These are phyloP conservation scores for Alligator sinensis DNA, from an alignment of 2,113 vertebrate species.

Conservation along the genomic window DNA sequence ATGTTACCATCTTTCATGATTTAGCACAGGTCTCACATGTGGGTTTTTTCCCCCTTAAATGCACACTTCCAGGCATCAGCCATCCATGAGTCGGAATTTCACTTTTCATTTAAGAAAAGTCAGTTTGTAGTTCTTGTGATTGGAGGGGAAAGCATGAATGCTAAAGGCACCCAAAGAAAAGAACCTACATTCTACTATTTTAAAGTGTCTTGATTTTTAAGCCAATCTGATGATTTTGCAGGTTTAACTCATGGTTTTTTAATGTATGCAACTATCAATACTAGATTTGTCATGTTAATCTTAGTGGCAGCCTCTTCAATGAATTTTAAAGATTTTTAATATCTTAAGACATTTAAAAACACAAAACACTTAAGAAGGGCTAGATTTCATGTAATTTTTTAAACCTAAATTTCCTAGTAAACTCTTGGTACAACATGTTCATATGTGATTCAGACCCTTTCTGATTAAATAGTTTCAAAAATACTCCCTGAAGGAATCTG, in stretches of 20 bases:
- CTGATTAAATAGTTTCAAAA: constrained; percentile 42
- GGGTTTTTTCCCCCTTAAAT: not conserved
- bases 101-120: not conserved
- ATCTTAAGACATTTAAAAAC: not conserved
- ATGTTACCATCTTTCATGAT: not conserved
- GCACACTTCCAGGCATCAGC: not conserved
- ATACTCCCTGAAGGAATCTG: constrained; percentile 58
- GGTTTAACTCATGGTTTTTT: constrained; percentile 33
- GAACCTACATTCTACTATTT: not conserved
- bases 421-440: not conserved
- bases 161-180: constrained; percentile 52
- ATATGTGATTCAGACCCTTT: constrained; percentile 32
- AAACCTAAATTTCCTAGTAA: not conserved
- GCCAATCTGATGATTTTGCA: not conserved
- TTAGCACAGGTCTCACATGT: not conserved
- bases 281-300: not conserved
- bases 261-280: not conserved
- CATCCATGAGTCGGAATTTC: not conserved
- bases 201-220: not conserved
- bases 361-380: fast-evolving
- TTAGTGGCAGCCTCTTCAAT: not conserved
- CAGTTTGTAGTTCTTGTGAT: not conserved
- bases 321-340: not conserved
- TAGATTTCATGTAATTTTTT: too few species aligned
- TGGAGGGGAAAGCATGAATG: constrained; percentile 4